Percentiles rank a stretch among this genome's conserved stretches.
Evolutionary conservation across 1,140 invertebrate species (phyloP).

Genomic region (Ectropis grisescens): DNA sequence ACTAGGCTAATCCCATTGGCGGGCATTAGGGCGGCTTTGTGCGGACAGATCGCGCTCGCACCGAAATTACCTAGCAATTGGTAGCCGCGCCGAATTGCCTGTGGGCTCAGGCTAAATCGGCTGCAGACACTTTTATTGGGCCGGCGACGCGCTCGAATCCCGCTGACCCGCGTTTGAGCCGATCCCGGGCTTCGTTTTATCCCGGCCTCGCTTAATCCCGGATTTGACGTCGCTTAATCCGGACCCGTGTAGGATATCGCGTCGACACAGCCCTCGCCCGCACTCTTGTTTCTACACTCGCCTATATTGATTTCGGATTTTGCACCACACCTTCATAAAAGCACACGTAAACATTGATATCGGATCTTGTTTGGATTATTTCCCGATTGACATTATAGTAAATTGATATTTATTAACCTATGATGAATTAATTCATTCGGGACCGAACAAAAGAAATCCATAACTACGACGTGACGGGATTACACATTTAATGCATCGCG

Average conservation of each 20-base stretch:
- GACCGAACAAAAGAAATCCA: conserved; percentile 55
- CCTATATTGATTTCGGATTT: conserved; percentile 51
- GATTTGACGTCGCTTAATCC: conserved; percentile 70
- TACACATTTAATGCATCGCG: conserved; percentile 44
- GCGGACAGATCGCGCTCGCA: conserved; percentile 59
- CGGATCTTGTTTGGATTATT: conserved; percentile 22
- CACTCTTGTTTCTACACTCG: conserved; percentile 37
- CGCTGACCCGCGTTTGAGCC: conserved; percentile 52
- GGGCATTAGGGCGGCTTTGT: conserved; percentile 64
- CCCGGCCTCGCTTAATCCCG: conserved; percentile 59
- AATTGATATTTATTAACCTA: conserved; percentile 40
- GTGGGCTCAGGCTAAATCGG: conserved; percentile 63
- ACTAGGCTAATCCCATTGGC: conserved; percentile 63
- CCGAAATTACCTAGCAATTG: conserved; percentile 67
- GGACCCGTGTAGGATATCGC: conserved; percentile 67
- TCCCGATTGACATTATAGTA: conserved; percentile 16
- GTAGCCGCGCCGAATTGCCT: conserved; percentile 61
- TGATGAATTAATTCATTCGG: conserved; percentile 57
- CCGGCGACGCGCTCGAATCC: conserved; percentile 40
- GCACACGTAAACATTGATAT: conserved; percentile 21
- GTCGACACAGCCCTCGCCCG: conserved; percentile 56
- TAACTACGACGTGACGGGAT: conserved; percentile 58
- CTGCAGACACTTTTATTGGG: conserved; percentile 71
- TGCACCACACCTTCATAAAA: conserved; percentile 28
- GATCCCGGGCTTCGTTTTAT: conserved; percentile 44